Base-by-base conservation (phyloP, 2,797 vertebrate genomes). In the Pseudocheirus occidentalis region DNA sequence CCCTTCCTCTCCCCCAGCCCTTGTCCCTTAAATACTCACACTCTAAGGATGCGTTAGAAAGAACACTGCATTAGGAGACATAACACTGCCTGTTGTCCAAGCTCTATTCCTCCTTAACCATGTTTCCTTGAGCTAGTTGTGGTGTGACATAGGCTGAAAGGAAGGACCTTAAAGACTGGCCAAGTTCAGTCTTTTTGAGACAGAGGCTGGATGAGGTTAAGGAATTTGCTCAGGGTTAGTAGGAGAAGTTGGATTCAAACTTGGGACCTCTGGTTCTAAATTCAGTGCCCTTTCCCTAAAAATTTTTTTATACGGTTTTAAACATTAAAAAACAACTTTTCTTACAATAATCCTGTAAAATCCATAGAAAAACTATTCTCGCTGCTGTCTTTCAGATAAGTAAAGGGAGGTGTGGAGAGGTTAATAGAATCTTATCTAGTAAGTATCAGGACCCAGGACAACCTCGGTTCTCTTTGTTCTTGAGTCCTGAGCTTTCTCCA, bases 1-100 rank as follows among this genome's bases (percentile, higher is more conserved):
- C 24, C 21, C 90, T 28, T 7, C 46, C 31, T 54, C 24, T 34
- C 55, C 66, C 29, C 54, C 34, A 66, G 7, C 3, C 40, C 18
- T 92, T 73, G 9, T 34, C 62, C 87, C 96, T 89, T 93, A 66
- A 95, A 21, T 81, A 66, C 81, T 73, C 57, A 93, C 89, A 66
- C 87, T 87, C 50, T 94, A 46, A 66, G 6, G 56, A 54, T 40
- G n/a, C 54, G 18, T 91, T 94, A 46, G 90, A 93, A 52, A 94
- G 73, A 91, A 1, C 62, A 10, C 56, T 90, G 73, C 4, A 40
- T 73, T 73, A 73, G 66, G 31, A 73, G 66, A 40, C 27, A 94
- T 59, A 91, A 1, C 62, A 10, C 56, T 90, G 73, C 4, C 92
- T 12, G 87, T 91, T 91, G 27, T 95, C n/a, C 3, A 7, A 4